A percentile compares a stretch with the other conserved stretches of the same genome.
phyloP scores from a whole-genome alignment of 2,888 invertebrate genomes.

The Drosophila gaucha region DNA sequence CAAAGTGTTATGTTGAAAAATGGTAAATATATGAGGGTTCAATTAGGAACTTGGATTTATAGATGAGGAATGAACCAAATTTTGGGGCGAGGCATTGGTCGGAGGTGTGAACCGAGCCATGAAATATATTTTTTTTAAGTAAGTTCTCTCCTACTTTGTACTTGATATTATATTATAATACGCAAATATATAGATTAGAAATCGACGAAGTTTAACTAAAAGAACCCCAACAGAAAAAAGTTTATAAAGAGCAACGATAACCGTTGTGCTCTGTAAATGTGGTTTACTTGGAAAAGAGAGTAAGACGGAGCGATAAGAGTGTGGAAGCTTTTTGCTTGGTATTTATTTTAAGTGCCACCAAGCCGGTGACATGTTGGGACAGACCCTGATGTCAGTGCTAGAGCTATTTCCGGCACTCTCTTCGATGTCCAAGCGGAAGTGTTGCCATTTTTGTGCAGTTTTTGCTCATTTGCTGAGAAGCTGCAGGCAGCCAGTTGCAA shows the following conservation, averaged over 20 bases:
- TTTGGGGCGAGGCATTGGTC: too few species aligned
- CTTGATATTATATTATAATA: neutral
- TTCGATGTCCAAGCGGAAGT: constrained; percentile 52
- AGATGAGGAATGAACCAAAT: too few species aligned
- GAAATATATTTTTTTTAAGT: too few species aligned
- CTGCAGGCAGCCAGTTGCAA: constrained; percentile 2
- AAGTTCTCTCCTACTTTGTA: too few species aligned
- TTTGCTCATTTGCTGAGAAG: constrained; percentile 62
- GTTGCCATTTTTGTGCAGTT: constrained; percentile 60
- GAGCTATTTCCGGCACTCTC: constrained; percentile 46
- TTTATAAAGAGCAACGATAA: constrained; percentile 12
- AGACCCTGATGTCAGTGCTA: constrained; percentile 35
- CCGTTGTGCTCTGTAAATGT: constrained; percentile 2
- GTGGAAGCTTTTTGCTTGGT: constrained; percentile 35
- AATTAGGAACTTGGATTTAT: too few species aligned
- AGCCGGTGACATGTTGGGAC: constrained; percentile 54
- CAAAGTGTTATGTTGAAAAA: too few species aligned
- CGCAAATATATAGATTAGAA: too few species aligned
- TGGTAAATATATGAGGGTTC: too few species aligned
- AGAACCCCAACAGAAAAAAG: constrained; percentile 3
- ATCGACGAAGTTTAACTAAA: neutral
- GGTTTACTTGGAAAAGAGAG: neutral
- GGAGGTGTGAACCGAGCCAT: too few species aligned
- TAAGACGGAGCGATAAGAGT: too few species aligned
- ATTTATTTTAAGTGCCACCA: constrained; percentile 49